A percentile compares a stretch with the other conserved stretches of the same genome.
Evolutionary conservation across 2,797 vertebrate species (phyloP).

Genomic region (Darevskia mixta): DNA sequence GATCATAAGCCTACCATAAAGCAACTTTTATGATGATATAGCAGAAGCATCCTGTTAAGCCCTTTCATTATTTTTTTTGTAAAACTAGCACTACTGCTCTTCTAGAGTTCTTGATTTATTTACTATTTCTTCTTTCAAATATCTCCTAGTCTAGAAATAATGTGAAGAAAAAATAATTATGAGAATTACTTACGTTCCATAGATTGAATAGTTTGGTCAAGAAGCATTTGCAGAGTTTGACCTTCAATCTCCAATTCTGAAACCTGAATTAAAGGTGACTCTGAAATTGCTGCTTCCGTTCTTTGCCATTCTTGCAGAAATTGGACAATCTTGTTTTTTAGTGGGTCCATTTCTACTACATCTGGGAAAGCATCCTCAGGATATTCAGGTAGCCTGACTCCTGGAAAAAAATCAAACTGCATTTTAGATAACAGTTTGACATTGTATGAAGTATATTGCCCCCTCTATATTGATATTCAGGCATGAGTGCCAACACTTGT

Average conservation of each 20-base stretch:
- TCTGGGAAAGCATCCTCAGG: conserved; percentile 83
- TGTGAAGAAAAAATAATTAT: conserved; percentile 8
- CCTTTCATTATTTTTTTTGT: not conserved
- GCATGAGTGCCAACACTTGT: not conserved
- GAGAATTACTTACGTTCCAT: conserved; percentile 88
- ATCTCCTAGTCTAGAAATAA: not conserved
- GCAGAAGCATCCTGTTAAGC: not conserved
- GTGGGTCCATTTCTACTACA: conserved; percentile 83
- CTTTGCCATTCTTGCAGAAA: conserved; percentile 81
- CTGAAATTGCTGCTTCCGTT: conserved; percentile 72
- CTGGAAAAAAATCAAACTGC: conserved; percentile 67
- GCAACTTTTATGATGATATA: not conserved
- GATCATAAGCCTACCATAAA: not conserved
- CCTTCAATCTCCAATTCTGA: conserved; percentile 80
- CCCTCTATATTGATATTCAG: not conserved
- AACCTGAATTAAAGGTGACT: conserved; percentile 60
- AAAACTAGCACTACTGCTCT: not conserved
- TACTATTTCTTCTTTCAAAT: not conserved
- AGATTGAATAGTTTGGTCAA: conserved; percentile 79
- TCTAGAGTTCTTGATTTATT: not conserved
- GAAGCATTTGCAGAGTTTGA: conserved; percentile 83
- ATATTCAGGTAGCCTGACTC: conserved; percentile 74
- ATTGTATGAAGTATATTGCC: conserved; percentile 11
- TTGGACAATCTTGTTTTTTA: conserved; percentile 76
- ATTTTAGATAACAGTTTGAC: conserved; percentile 20